A percentile compares a stretch with the other conserved stretches of the same genome.
Conservation (phyloP, 2,888 invertebrate species). For the Pachydiplax longipennis region DNA sequence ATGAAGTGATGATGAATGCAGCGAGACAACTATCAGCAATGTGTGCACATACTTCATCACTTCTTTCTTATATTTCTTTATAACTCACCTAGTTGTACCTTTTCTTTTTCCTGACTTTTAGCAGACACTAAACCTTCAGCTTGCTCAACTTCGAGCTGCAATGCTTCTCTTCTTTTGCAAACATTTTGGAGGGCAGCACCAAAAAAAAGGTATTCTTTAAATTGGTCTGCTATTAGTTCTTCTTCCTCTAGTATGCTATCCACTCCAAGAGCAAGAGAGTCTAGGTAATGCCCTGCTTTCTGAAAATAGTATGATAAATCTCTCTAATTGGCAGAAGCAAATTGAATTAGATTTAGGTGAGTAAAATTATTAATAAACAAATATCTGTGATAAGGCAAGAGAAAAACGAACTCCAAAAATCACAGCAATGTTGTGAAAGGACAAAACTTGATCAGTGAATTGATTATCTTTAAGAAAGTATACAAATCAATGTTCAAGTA, state of each 20-base stretch:
- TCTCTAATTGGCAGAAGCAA: background rate
- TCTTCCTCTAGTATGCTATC: slow-evolving; percentile 81
- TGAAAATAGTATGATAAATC: slow-evolving; percentile 53
- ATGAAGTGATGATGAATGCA: no score
- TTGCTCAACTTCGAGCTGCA: slow-evolving; percentile 75
- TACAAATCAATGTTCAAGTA: no score
- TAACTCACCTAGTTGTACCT: slow-evolving; percentile 59
- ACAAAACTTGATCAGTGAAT: background rate
- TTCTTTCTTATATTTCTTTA: background rate
- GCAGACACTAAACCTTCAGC: slow-evolving; percentile 71
- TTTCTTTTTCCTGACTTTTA: slow-evolving; percentile 62
- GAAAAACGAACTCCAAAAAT: background rate
- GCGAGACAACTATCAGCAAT: no score
- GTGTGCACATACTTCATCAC: no score
- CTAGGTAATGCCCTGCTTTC: slow-evolving; percentile 69
- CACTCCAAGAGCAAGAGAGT: slow-evolving; percentile 76
- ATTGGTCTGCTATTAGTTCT: slow-evolving; percentile 81
- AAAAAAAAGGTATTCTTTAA: slow-evolving; percentile 83
- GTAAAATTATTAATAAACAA: background rate
- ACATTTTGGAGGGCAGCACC: slow-evolving; percentile 77
- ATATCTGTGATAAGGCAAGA: background rate
- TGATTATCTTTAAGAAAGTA: no score
- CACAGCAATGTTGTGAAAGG: background rate
- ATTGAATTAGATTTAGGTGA: background rate
- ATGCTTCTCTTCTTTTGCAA: slow-evolving; percentile 75